Conservation (phyloP, 1,140 invertebrate species). For the Zaprionus vittiger region DNA sequence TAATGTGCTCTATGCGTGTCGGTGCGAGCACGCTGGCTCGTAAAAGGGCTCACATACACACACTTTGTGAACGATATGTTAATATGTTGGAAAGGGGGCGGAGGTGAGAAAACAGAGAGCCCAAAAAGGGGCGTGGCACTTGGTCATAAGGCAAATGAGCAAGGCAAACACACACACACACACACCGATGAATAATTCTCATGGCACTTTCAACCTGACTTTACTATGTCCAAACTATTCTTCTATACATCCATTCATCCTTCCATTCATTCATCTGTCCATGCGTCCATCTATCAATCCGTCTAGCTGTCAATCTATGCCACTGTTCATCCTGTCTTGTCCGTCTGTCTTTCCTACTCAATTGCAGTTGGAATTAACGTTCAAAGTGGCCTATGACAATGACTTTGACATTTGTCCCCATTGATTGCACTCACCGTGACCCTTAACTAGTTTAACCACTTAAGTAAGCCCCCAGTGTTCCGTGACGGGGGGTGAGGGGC, state of each 20-base stretch:
- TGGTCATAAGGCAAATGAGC: conserved; percentile 39
- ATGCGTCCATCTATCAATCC: neutral
- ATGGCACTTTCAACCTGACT: neutral
- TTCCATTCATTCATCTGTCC: neutral
- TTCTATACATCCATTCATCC: neutral
- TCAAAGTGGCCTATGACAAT: conserved; percentile 17
- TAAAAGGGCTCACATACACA: conserved; percentile 59
- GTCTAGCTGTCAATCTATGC: neutral
- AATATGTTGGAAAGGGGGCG: neutral
- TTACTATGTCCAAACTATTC: too few species aligned
- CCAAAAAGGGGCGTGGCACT: conserved; percentile 38
- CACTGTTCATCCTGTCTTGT: neutral
- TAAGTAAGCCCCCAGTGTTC: neutral
- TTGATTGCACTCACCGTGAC: neutral
- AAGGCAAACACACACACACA: conserved; percentile 13
- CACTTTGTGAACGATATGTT: conserved; percentile 21
- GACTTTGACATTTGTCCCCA: conserved; percentile 15
- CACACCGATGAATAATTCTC: neutral
- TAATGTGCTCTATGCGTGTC: conserved; percentile 47
- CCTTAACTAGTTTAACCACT: neutral
- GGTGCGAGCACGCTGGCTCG: conserved; percentile 41
- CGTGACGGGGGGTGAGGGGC: too few species aligned
- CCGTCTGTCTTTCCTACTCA: neutral
- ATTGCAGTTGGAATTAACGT: conserved; percentile 1
- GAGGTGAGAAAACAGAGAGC: conserved; percentile 30